Conservation (phyloP, 2,888 invertebrate species). For the Sarcophaga subvicina region DNA sequence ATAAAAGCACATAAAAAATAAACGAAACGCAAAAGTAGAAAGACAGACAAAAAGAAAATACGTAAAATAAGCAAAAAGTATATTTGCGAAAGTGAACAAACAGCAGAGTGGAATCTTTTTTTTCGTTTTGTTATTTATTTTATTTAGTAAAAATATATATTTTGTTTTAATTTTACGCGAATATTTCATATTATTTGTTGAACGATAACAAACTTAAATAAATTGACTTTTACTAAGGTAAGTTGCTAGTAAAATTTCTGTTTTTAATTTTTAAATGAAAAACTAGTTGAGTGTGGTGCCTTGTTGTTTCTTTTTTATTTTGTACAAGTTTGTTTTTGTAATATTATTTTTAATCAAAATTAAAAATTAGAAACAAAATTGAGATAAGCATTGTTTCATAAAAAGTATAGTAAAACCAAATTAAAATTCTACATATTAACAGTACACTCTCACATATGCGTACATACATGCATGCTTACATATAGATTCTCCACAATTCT, state of each 20-base stretch:
- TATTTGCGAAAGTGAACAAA: slow-evolving; percentile 35
- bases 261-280: not conserved
- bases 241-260: not conserved
- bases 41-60: slow-evolving; percentile 46
- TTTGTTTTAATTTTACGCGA: slow-evolving; percentile 16
- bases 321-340: not conserved
- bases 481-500: not conserved
- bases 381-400: slow-evolving; percentile 36
- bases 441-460: too few relatives aligned
- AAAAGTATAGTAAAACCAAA: not conserved
- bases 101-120: slow-evolving; percentile 39
- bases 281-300: not conserved
- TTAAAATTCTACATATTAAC: too few relatives aligned
- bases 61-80: slow-evolving; percentile 23
- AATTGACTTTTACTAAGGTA: slow-evolving; percentile 33
- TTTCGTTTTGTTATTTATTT: slow-evolving; percentile 59
- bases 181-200: slow-evolving; percentile 30
- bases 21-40: slow-evolving; percentile 42
- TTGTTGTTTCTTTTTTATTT: not conserved
- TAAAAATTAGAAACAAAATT: slow-evolving; percentile 8
- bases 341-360: slow-evolving; percentile 21
- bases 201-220: slow-evolving; percentile 1
- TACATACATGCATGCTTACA: slow-evolving; percentile 12
- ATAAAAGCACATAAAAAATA: slow-evolving; percentile 32
- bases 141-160: slow-evolving; percentile 50